Evolutionary conservation across 2,888 invertebrate species (phyloP).

Genomic region (Yponomeuta evonymella): DNA sequence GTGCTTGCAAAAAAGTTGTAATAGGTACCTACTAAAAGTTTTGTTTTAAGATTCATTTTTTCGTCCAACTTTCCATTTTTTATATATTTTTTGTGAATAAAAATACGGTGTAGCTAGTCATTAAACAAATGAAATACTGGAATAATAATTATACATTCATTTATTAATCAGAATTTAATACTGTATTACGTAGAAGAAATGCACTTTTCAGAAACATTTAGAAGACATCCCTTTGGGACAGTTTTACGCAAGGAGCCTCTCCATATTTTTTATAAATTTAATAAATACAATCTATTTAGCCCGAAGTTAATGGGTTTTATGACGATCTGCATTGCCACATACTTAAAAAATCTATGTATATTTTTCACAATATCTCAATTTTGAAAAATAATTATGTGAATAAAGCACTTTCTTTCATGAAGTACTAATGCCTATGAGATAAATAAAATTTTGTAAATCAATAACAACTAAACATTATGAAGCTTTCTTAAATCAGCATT

Average conservation of each 20-base stretch:
- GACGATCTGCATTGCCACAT: slow-evolving; percentile 77
- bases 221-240: slow-evolving; percentile 83
- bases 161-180: slow-evolving; percentile 84
- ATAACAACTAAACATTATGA: slow-evolving; percentile 64
- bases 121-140: slow-evolving; percentile 13
- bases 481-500: slow-evolving; percentile 44
- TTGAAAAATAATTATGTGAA: slow-evolving; percentile 54
- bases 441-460: slow-evolving; percentile 74
- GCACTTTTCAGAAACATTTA: slow-evolving; percentile 93
- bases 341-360: slow-evolving; percentile 75
- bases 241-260: slow-evolving; percentile 54
- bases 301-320: slow-evolving; percentile 54
- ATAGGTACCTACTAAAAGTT: no score
- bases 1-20: no score
- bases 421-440: slow-evolving; percentile 63
- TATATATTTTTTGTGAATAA: no score
- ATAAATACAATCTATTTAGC: slow-evolving; percentile 61
- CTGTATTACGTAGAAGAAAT: slow-evolving; percentile 94
- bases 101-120: no score
- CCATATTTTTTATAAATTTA: slow-evolving; percentile 54
- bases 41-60: no score
- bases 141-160: slow-evolving; percentile 63
- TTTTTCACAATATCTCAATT: slow-evolving; percentile 67
- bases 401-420: slow-evolving; percentile 44
- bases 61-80: no score